These are phyloP conservation scores for Cydia strobilella DNA, from an alignment of 1,140 invertebrate species.

Conservation along the genomic window DNA sequence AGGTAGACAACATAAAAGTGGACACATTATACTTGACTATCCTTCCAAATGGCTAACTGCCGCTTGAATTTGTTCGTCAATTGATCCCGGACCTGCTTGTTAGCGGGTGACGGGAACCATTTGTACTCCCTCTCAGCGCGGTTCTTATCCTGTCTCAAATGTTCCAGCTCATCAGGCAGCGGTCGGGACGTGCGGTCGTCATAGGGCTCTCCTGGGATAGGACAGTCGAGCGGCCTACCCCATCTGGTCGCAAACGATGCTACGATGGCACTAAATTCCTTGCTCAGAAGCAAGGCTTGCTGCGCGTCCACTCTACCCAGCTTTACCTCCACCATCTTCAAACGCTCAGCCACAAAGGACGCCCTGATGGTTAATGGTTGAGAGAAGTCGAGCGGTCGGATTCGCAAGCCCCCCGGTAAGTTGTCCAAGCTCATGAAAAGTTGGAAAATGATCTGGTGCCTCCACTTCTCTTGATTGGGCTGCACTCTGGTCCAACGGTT, in stretches of 20 bases:
- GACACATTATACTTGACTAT: neutral
- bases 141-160: neutral
- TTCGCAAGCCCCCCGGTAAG: neutral
- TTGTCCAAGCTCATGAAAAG: neutral
- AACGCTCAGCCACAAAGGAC: neutral
- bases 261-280: neutral
- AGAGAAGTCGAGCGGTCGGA: neutral
- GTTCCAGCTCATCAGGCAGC: neutral
- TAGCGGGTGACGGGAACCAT: neutral
- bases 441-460: neutral
- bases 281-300: neutral
- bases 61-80: neutral
- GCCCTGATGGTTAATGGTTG: neutral
- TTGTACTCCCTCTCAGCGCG: neutral
- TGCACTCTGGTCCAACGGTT: neutral
- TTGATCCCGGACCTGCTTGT: neutral
- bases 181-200: neutral
- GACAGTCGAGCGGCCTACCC: neutral
- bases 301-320: neutral
- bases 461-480: neutral
- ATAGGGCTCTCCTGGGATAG: neutral
- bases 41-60: conserved; percentile 3
- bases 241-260: neutral
- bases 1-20: no score
- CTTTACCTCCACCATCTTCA: neutral